Evolutionary conservation across 1,140 invertebrate genomes (phyloP), one percentile per base, ranked within the genome.

Genomic region (Eciton burchellii): DNA sequence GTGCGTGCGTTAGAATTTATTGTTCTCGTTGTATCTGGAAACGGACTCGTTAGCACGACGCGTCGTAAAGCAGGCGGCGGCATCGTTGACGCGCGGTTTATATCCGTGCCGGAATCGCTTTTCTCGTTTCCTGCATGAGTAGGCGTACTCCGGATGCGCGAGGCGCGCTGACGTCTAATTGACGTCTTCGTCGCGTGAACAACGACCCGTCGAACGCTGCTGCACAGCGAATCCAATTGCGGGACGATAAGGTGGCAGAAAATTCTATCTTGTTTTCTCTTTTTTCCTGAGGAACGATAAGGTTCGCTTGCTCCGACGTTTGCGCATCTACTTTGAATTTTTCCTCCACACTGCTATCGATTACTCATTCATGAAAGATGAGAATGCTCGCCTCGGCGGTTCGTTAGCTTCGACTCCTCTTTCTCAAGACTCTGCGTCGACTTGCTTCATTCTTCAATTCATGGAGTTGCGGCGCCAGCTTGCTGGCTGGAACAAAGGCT

Each of bases 21-120:
- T 73, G 84, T 52, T 86, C 70, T 79, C 73, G 24, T 1, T 43
- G 49, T 14, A 29, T n/a, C 52, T 87, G 19, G 45, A 73, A 83
- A 83, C 35, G 73, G n/a, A n/a, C 62, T 87, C 56, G 73, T 87
- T 87, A 83, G 45, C 19, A 21, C 52, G 68, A 83, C 70, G 49
- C 56, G 12, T 74, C 84, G 68, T 86, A 87, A 87, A 87, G 24
- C 60, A 81, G 41, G 11, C n/a, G 57, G 41, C 41, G 62, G 57
- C 65, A n/a, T 43, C 19, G 54, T n/a, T n/a, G n/a, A n/a, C n/a
- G 19, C 21, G 26, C 8, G n/a, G 29, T 70, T 79, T 79, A 70
- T 43, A 12, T 24, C n/a, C 60, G 11, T 19, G 8, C 43, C 66
- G 43, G 21, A 3, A 68, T 5, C 6, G 16, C 2, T 43, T n/a